A percentile compares a stretch with the other conserved stretches of the same genome.
phyloP scores from a whole-genome alignment of 2,797 vertebrate species.

The Liasis olivaceus region DNA sequence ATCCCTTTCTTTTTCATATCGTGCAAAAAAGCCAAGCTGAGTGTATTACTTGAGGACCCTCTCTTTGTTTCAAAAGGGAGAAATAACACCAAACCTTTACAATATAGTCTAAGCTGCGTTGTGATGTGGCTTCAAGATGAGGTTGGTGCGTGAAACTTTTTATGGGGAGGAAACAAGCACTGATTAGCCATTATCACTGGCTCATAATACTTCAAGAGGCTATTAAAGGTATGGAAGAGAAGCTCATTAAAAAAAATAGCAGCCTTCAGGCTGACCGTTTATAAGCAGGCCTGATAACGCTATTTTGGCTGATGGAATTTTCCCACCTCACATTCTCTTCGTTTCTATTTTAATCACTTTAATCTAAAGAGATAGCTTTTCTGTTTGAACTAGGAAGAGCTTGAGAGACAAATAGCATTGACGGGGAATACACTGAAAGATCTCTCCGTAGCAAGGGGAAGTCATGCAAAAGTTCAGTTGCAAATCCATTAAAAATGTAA shows the following conservation, averaged over 20 bases:
- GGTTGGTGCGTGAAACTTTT: not conserved
- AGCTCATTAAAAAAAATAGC: not conserved
- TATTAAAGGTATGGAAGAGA: not conserved
- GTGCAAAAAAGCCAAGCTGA: not conserved
- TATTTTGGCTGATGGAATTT: not conserved
- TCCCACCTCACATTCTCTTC: not conserved
- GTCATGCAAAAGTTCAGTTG: not conserved
- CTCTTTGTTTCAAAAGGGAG: not conserved
- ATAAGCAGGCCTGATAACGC: no score
- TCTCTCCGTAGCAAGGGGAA: not conserved
- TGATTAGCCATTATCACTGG: not conserved
- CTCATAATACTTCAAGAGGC: not conserved
- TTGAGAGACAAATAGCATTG: no score
- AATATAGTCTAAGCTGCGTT: not conserved
- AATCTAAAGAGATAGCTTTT: not conserved
- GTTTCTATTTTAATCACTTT: not conserved
- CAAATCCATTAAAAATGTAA: not conserved
- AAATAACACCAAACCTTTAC: not conserved
- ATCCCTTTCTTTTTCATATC: not conserved
- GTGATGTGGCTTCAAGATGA: not conserved
- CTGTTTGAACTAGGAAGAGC: not conserved
- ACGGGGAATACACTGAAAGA: not conserved
- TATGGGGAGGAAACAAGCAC: not conserved
- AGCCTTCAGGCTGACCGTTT: not conserved
- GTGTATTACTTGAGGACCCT: accelerated